phyloP scores from a whole-genome alignment of 2,797 vertebrate genomes.

The Oryzias dopingdopingensis region DNA sequence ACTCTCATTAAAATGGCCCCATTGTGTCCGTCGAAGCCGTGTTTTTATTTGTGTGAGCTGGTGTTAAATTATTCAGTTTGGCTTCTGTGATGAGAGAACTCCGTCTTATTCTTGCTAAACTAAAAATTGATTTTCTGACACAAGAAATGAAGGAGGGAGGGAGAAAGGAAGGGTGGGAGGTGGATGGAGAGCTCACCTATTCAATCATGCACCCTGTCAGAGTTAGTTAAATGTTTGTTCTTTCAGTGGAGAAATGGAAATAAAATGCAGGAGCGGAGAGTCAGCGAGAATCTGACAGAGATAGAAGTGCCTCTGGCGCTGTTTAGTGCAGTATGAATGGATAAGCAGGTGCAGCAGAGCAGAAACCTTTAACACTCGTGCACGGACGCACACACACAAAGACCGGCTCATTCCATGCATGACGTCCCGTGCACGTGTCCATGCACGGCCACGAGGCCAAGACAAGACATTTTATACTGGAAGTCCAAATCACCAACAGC shows the following conservation, averaged over 20 bases:
- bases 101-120: slow-evolving; percentile 73
- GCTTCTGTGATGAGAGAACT: slow-evolving; percentile 48
- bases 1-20: too few relatives aligned
- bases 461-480: neutral
- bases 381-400: slow-evolving; percentile 14
- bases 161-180: slow-evolving; percentile 4
- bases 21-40: slow-evolving; percentile 10
- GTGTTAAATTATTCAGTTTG: slow-evolving; percentile 71
- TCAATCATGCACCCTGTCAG: slow-evolving; percentile 52
- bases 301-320: slow-evolving; percentile 70
- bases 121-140: slow-evolving; percentile 93
- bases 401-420: too few relatives aligned
- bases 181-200: slow-evolving; percentile 11
- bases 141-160: slow-evolving; percentile 68
- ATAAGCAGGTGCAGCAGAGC: slow-evolving; percentile 72
- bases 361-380: slow-evolving; percentile 36
- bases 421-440: neutral
- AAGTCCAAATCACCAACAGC: slow-evolving; percentile 1
- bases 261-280: slow-evolving; percentile 20
- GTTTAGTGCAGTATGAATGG: slow-evolving; percentile 82
- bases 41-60: slow-evolving; percentile 12
- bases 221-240: slow-evolving; percentile 52
- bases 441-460: slow-evolving; percentile 1
- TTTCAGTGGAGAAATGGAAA: slow-evolving; percentile 34
- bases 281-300: slow-evolving; percentile 5